A percentile compares a stretch with the other conserved stretches of the same genome.
Conservation (phyloP, 1,140 invertebrate genomes). For the Andricus grossulariae region DNA sequence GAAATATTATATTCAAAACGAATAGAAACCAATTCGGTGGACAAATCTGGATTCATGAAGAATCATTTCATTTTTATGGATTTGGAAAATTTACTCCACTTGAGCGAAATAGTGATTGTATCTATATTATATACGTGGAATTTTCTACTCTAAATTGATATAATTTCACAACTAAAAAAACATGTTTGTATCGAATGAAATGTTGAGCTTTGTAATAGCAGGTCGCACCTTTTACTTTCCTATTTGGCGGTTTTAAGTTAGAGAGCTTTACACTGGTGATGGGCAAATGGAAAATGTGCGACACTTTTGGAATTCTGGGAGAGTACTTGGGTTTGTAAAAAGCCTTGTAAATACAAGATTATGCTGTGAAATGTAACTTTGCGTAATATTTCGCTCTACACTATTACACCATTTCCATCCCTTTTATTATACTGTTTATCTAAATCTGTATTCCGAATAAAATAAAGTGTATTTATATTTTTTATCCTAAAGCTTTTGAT, state of each 20-base stretch:
- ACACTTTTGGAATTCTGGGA: background rate
- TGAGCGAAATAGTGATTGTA: background rate
- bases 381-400: constrained; percentile 19
- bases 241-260: background rate
- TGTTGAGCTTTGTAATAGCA: background rate
- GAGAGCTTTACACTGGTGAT: constrained; percentile 1
- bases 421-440: constrained; percentile 47
- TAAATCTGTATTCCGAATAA: constrained; percentile 52
- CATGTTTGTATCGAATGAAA: background rate
- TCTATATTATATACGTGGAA: background rate
- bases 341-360: constrained; percentile 31
- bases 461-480: constrained; percentile 64
- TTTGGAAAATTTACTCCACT: background rate
- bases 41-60: background rate
- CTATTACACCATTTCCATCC: constrained; percentile 33
- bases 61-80: background rate
- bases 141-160: background rate
- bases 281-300: background rate
- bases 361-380: constrained; percentile 36
- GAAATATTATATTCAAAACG: background rate
- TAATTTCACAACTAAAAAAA: background rate
- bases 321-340: constrained; percentile 33
- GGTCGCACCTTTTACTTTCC: background rate
- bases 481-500: constrained; percentile 43
- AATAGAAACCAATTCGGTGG: background rate